phyloP scores from a whole-genome alignment of 1,140 invertebrate genomes.

The Medauroidea extradentata region DNA sequence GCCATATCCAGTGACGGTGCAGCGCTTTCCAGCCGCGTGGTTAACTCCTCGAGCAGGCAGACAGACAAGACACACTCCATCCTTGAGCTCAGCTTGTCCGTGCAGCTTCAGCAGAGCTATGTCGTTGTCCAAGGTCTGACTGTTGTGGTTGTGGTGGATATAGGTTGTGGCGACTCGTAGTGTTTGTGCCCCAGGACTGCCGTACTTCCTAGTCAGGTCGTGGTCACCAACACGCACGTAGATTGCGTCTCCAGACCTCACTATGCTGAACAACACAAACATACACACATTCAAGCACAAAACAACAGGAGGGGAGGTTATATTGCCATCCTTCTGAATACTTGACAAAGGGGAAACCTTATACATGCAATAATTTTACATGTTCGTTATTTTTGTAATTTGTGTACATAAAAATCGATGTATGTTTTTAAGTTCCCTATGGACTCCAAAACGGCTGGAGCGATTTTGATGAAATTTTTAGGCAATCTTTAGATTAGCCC shows the following conservation, averaged over 20 bases:
- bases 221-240: slow-evolving; percentile 92
- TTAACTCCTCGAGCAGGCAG: slow-evolving; percentile 79
- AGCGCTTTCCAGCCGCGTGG: slow-evolving; percentile 80
- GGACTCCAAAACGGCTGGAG: too few species aligned
- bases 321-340: too few species aligned
- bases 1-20: slow-evolving; percentile 89
- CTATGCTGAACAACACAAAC: slow-evolving; percentile 60
- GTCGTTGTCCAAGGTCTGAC: slow-evolving; percentile 92
- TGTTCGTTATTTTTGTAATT: too few species aligned
- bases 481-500: too few species aligned
- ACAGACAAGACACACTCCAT: slow-evolving; percentile 81
- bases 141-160: slow-evolving; percentile 95
- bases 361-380: too few species aligned
- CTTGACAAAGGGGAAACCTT: too few species aligned
- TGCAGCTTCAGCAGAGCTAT: slow-evolving; percentile 90
- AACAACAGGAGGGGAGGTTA: too few species aligned
- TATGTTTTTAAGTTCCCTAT: too few species aligned
- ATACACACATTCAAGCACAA: too few species aligned
- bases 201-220: slow-evolving; percentile 81
- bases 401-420: too few species aligned
- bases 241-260: slow-evolving; percentile 82
- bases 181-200: slow-evolving; percentile 83
- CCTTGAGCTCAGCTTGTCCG: slow-evolving; percentile 82
- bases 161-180: slow-evolving; percentile 86
- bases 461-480: too few species aligned